Conservation (phyloP, 2,797 vertebrate species). For the Paguma larvata region DNA sequence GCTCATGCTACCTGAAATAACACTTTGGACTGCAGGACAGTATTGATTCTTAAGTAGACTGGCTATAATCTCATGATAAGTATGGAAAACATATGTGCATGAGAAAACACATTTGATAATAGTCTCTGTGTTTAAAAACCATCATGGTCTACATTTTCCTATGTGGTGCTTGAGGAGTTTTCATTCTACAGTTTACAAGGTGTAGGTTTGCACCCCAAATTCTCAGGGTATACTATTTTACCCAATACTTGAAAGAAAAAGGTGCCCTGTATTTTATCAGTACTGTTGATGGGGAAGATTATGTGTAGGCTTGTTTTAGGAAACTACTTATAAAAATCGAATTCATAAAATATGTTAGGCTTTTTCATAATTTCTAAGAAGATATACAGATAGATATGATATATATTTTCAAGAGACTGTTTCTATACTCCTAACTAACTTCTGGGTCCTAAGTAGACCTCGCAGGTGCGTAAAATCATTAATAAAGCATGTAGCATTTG, state of each 20-base stretch:
- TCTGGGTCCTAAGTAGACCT: constrained; percentile 75
- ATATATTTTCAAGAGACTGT: constrained; percentile 66
- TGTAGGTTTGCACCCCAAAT: constrained; percentile 86
- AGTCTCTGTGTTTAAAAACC: constrained; percentile 76
- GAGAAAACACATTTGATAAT: constrained; percentile 71
- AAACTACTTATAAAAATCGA: constrained; percentile 77
- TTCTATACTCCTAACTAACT: constrained; percentile 78
- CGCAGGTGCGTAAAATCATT: constrained; percentile 75
- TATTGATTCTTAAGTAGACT: constrained; percentile 84
- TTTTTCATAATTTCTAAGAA: constrained; percentile 84
- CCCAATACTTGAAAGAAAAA: constrained; percentile 88
- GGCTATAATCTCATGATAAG: constrained; percentile 69
- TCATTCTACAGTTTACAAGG: constrained; percentile 88
- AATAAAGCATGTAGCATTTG: constrained; percentile 66
- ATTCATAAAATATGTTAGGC: constrained; percentile 73
- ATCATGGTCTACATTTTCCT: constrained; percentile 83
- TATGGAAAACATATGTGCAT: not conserved
- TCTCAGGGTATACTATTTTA: constrained; percentile 89
- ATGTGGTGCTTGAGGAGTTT: constrained; percentile 87
- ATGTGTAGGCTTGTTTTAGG: constrained; percentile 74
- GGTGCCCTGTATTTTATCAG: constrained; percentile 82
- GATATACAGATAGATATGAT: constrained; percentile 81
- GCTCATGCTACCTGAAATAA: constrained; percentile 79
- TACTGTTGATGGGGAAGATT: constrained; percentile 78
- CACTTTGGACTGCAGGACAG: constrained; percentile 94